phyloP scores from a whole-genome alignment of 2,797 vertebrate genomes.

The Labroides dimidiatus region DNA sequence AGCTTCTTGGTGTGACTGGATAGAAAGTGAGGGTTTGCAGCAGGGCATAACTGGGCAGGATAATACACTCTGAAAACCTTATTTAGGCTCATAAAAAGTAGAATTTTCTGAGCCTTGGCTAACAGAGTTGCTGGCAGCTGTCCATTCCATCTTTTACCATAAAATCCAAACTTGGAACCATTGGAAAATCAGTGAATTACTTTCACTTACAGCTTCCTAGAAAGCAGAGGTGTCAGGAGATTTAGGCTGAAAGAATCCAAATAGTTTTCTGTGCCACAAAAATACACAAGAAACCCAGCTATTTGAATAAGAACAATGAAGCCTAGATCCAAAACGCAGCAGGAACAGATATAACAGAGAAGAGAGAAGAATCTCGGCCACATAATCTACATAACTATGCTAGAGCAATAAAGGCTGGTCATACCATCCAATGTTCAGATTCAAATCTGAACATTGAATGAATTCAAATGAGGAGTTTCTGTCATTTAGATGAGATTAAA shows the following conservation, averaged over 20 bases:
- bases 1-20: constrained; percentile 27
- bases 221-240: constrained; percentile 12
- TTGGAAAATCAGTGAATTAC: constrained; percentile 56
- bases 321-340: constrained; percentile 21
- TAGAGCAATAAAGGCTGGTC: neutral
- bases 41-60: neutral
- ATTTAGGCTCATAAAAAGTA: constrained; percentile 31
- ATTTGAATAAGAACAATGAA: constrained; percentile 31
- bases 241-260: constrained; percentile 41
- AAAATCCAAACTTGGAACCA: constrained; percentile 40
- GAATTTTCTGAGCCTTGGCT: constrained; percentile 30
- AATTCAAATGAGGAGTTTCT: too few relatives aligned
- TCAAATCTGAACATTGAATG: too few relatives aligned
- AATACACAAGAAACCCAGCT: constrained; percentile 11
- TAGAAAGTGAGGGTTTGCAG: constrained; percentile 30
- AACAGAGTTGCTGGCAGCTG: constrained; percentile 35
- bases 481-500: neutral
- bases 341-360: constrained; percentile 11
- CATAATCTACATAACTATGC: neutral
- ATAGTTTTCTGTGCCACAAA: constrained; percentile 3
- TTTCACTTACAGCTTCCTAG: constrained; percentile 19
- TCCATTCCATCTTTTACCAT: constrained; percentile 24
- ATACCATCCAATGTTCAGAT: neutral
- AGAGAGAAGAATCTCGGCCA: constrained; percentile 14
- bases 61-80: constrained; percentile 18